Base-by-base conservation (phyloP, 2,888 invertebrate genomes). In the Ypsolopha scabrella region DNA sequence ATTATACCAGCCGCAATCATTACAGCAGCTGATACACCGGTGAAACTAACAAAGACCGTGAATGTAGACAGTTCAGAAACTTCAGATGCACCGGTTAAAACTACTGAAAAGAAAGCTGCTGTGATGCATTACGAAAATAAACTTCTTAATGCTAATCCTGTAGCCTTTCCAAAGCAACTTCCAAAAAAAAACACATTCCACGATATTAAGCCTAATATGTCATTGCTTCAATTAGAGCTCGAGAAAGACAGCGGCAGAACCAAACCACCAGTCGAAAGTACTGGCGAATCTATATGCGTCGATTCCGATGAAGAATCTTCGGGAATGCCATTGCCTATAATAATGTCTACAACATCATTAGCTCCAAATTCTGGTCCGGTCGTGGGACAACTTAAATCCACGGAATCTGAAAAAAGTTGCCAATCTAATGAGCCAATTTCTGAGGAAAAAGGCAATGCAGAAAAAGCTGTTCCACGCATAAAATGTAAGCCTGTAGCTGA, bases 401-500 rank as follows among this genome's bases (percentile, higher is more conserved):
- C 24, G 2, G 24, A 24, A 24, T 24, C 24, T 24, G 24, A 24
- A 24, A 24, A 24, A 24, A 24, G 24, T 24, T 24, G 24, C 4
- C 2, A 24, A 24, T 24, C 24, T 24, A 24, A 24, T 24, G 24
- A 24, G 24, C 24, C 24, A 24, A 24, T 4, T 24, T 4, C 24
- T 33, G 10, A 24, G 13, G 34, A 33, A 13, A 14, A 51, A 47
- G 9, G 41, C 10, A 53, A 39, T 48, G 53, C 47, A 51, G 58
- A 60, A 33, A 57, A 55, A 47, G 52, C 56, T 43, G 49, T 54
- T 7, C 79, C 80, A 8, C 68, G 77, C 59, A 81, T 85, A 50
- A 85, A 83, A 70, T 80, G 85, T 0, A 85, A 83, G 58, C 72
- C 80, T 38, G 72, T 62, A 38, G 66, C 77, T 11, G 80, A 83